These are phyloP conservation scores for Apamea sordens DNA, from an alignment of 2,888 invertebrate species.

Conservation along the genomic window DNA sequence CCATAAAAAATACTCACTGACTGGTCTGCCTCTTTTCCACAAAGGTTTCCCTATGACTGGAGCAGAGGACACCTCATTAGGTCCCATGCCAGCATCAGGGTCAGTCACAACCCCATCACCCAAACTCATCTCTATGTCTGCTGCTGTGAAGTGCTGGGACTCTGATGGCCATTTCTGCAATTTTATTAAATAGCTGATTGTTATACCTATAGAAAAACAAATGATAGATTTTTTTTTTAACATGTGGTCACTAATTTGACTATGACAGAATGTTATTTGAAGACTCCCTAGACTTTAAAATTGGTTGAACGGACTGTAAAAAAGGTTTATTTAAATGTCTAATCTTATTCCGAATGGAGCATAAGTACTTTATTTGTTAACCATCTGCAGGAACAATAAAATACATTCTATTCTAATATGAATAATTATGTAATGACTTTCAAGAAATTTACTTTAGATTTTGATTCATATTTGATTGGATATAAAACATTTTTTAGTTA, in stretches of 20 bases:
- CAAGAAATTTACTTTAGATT: background rate
- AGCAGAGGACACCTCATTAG: slow-evolving; percentile 79
- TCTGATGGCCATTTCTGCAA: slow-evolving; percentile 79
- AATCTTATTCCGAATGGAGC: too few relatives aligned
- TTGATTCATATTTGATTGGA: background rate
- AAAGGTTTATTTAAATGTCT: too few relatives aligned
- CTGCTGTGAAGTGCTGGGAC: slow-evolving; percentile 72
- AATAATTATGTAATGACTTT: background rate
- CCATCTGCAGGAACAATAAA: background rate
- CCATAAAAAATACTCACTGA: slow-evolving; percentile 70
- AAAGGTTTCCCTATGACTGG: slow-evolving; percentile 73
- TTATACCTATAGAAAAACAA: background rate
- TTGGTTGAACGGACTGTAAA: too few relatives aligned
- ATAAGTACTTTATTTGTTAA: too few relatives aligned
- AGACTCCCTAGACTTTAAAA: background rate
- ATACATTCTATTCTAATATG: background rate
- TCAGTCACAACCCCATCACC: slow-evolving; percentile 70
- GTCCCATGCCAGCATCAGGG: slow-evolving; percentile 73
- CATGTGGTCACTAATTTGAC: background rate
- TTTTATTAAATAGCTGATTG: background rate
- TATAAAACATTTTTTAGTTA: background rate
- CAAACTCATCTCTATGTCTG: slow-evolving; percentile 75
- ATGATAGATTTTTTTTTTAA: too few relatives aligned
- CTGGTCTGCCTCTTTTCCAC: slow-evolving; percentile 79
- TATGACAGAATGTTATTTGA: background rate